phyloP scores from a whole-genome alignment of 2,113 vertebrate species.

The Cepphus grylle region DNA sequence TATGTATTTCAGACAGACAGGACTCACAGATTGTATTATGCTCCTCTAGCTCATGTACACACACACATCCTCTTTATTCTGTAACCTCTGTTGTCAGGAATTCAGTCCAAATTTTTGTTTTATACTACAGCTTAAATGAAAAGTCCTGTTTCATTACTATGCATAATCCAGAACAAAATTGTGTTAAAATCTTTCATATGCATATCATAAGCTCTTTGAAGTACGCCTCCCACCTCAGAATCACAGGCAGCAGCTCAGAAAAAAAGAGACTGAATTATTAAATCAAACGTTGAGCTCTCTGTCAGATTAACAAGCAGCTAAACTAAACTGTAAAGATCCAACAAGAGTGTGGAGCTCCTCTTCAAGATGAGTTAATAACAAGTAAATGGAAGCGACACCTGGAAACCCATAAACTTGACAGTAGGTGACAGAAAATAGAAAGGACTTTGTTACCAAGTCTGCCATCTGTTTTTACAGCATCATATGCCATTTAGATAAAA shows the following conservation, averaged over 20 bases:
- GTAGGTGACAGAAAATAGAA: constrained; percentile 6
- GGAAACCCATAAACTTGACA: neutral
- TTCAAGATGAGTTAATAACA: neutral
- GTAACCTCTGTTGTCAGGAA: neutral
- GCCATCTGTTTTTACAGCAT: neutral
- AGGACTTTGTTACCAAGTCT: neutral
- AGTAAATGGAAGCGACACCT: neutral
- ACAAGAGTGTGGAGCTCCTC: neutral
- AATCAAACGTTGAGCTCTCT: neutral
- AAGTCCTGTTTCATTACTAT: neutral
- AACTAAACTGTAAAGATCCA: neutral
- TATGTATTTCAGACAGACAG: neutral
- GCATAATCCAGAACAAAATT: neutral
- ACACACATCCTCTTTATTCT: neutral
- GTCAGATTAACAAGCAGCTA: neutral
- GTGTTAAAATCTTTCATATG: neutral
- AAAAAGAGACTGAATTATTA: neutral
- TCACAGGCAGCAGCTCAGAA: neutral
- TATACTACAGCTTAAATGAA: neutral
- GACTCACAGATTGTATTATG: neutral
- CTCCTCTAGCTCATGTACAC: neutral
- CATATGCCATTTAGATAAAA: neutral
- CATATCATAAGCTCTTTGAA: neutral
- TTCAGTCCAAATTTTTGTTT: neutral
- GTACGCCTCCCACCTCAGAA: neutral